Evolutionary conservation across 1,140 invertebrate species (phyloP).

Genomic region (Drosophila varians): DNA sequence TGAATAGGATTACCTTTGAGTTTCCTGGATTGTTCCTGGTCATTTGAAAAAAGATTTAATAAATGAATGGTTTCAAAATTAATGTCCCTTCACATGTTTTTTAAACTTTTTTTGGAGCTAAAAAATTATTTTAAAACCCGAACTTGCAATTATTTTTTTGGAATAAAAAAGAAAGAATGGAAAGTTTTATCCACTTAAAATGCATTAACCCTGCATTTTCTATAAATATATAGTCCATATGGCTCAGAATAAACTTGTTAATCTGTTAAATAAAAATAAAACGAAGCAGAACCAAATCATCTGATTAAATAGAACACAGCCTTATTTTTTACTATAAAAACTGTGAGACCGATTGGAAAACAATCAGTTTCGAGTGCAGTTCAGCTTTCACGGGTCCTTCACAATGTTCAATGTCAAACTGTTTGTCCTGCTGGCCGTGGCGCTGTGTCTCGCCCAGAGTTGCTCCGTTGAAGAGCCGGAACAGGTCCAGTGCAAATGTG

Average conservation of each 20-base stretch:
- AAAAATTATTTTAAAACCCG: too few relatives aligned
- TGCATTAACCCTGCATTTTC: not conserved
- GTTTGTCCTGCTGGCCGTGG: constrained; percentile 26
- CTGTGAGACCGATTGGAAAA: not conserved
- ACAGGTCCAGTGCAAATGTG: not conserved
- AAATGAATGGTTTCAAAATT: too few relatives aligned
- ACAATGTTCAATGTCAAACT: constrained; percentile 34
- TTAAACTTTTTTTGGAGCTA: too few relatives aligned
- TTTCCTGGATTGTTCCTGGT: too few relatives aligned
- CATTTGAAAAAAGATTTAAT: too few relatives aligned
- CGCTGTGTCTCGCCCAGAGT: constrained; percentile 17
- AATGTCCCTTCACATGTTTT: too few relatives aligned
- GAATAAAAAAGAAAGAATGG: too few relatives aligned
- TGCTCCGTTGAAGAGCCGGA: constrained; percentile 13
- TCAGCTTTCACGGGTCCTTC: not conserved
- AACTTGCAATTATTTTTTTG: too few relatives aligned
- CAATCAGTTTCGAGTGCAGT: not conserved
- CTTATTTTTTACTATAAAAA: constrained; percentile 12
- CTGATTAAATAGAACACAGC: constrained; percentile 19
- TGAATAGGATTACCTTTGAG: not conserved
- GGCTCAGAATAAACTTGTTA: not conserved
- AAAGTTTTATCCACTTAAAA: not conserved
- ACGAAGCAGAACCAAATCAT: constrained; percentile 1
- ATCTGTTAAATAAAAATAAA: not conserved
- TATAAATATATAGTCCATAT: not conserved